phyloP scores from a whole-genome alignment of 2,113 vertebrate genomes.

The Oncorhynchus gorbuscha region DNA sequence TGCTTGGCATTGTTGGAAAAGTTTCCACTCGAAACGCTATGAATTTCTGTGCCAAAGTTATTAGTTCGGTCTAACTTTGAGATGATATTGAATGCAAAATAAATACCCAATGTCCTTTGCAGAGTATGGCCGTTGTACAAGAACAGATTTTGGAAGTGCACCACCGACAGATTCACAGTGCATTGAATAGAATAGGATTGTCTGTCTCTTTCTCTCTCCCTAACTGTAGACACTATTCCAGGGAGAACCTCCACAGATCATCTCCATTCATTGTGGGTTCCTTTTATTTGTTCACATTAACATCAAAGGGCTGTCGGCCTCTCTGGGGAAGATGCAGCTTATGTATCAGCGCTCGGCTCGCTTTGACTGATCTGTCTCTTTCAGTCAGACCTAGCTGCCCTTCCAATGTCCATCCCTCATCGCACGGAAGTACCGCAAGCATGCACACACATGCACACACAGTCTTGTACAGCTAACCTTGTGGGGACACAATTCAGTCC shows the following conservation, averaged over 20 bases:
- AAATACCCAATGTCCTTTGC: not conserved
- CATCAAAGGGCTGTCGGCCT: constrained; percentile 67
- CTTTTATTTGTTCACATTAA: constrained; percentile 73
- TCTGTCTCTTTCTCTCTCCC: constrained; percentile 23
- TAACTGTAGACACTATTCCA: constrained; percentile 39
- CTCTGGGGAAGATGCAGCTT: constrained; percentile 61
- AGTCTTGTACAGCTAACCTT: no score
- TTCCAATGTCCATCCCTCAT: constrained; percentile 60
- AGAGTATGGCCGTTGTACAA: constrained; percentile 35
- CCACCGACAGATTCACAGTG: constrained; percentile 20
- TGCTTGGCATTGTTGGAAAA: not conserved
- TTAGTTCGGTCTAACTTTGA: not conserved
- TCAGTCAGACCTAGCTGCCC: constrained; percentile 48
- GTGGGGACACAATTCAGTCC: no score
- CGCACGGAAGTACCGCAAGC: constrained; percentile 14
- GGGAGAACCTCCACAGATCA: constrained; percentile 60
- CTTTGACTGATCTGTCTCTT: constrained; percentile 65
- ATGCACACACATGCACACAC: not conserved
- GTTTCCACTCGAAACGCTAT: not conserved
- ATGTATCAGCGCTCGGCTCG: constrained; percentile 36
- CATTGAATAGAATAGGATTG: constrained; percentile 62
- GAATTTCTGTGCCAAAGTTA: not conserved
- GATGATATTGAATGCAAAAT: constrained; percentile 1
- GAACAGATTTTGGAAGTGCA: constrained; percentile 54
- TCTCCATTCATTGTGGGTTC: constrained; percentile 65